Base-by-base conservation (phyloP, 2,797 vertebrate genomes). In the Gallinago nigripennis region DNA sequence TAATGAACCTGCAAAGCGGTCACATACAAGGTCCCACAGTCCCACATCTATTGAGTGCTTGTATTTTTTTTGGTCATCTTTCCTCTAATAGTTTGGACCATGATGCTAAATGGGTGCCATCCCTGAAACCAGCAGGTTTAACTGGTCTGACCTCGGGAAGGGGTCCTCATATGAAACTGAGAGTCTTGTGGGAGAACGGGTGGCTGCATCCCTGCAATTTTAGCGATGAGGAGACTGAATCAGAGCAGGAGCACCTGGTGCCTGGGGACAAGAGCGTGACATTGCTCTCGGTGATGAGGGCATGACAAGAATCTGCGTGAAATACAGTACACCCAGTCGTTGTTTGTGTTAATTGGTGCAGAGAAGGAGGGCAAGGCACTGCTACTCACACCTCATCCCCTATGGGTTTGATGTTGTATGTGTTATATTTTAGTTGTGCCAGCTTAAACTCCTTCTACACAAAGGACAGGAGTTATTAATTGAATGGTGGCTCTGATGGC, bases 141-240 rank as follows among this genome's bases (percentile, higher is more conserved):
- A 33, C 41, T 53, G 30, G 33, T 69, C 45, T 43, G 53, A 37
- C 50, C 46, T 63, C 24, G 28, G 30, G 10, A 39, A 28, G 6
- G 23, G 18, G 13, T 31, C 51, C n/a, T 39, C 2, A 2, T 27
- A n/a, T 0, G 12, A 35, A 85, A 33, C 48, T 57, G 41, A 17
- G 7, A 4, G 21, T 66, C n/a, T 18, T 3, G 0, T 48, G 51
- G 0, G 3, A 12, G 19, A 33, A 65, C 0, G 15, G 61, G 37
- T n/a, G 65, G 72, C 50, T 0, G 30, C 37, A 64, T 8, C 14
- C 4, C 51, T 1, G 3, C 9, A n/a, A 41, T 79, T 30, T 6
- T n/a, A 85, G 56, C 37, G 8, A 50, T 12, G 66, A 61, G 54
- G 53, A 82, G 54, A 2, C 2, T 56, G 15, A 69, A 65, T 5